Evolutionary conservation across 2,113 vertebrate species (phyloP).

Genomic region (Anseranas semipalmata): DNA sequence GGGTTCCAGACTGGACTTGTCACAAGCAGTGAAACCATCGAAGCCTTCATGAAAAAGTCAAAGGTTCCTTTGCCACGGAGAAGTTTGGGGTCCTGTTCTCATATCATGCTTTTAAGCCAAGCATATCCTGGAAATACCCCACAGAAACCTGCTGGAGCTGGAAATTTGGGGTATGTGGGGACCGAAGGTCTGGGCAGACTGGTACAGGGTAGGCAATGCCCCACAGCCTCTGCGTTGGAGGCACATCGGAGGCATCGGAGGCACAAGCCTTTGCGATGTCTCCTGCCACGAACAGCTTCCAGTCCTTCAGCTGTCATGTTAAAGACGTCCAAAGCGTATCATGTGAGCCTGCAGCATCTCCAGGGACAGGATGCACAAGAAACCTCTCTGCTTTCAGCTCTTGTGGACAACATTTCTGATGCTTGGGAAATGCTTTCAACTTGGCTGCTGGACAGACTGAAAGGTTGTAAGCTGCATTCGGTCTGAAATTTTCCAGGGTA

Average conservation of each 20-base stretch:
- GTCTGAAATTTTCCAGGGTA: slow-evolving; percentile 18
- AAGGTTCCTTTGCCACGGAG: neutral
- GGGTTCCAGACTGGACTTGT: neutral
- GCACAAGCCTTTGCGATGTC: neutral
- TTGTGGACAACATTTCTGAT: neutral
- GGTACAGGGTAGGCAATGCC: neutral
- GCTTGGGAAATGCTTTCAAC: neutral
- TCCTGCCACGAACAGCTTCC: neutral
- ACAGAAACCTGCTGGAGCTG: neutral
- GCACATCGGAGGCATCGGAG: neutral
- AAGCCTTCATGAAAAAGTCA: neutral
- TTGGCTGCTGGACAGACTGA: neutral
- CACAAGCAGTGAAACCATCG: neutral
- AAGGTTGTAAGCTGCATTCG: neutral
- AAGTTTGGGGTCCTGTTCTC: neutral
- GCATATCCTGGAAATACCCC: neutral
- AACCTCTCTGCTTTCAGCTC: neutral
- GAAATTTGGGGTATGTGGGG: neutral
- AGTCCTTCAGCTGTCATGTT: neutral
- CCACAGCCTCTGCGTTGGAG: neutral
- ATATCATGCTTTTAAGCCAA: neutral
- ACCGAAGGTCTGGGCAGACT: neutral
- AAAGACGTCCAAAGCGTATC: neutral
- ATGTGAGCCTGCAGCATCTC: neutral
- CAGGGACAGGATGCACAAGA: neutral